Base-by-base conservation (phyloP, 2,113 vertebrate genomes). In the Indicator maculatus region DNA sequence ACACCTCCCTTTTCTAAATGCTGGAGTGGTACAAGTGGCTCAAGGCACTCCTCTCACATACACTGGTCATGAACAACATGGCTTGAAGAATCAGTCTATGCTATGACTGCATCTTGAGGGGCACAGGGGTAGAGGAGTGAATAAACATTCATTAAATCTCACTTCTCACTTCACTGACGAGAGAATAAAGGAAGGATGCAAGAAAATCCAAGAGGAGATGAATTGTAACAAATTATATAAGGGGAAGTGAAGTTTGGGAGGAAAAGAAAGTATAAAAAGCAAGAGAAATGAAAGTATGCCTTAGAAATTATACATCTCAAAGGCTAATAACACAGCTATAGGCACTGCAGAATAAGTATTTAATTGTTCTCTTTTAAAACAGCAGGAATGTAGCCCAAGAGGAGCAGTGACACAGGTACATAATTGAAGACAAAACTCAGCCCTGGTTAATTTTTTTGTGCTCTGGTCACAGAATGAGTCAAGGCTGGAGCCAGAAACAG, bases 401-500 rank as follows among this genome's bases (percentile, higher is more conserved):
- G 47, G 61, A 50, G n/a, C 80, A 77, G 76, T 4, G 75, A 44
- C 77, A 85, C 70, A 85, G 67, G 89, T 76, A 84, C 4, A 69
- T 45, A 86, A 33, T 8, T 31, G 41, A 72, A 61, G 53, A n/a
- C 59, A 55, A 77, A 83, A 74, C 74, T 65, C 60, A 21, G 82
- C 28, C 83, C 80, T 1, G 1, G 75, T 31, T 28, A 58, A 61
- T 69, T 93, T 83, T 79, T 90, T 92, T 31, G 52, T 17, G 81
- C 59, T 87, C 60, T 67, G 73, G 66, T 96, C 93, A 94, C 85
- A 60, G 0, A 33, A n/a, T 88, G 95, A 95, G 67, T 94, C 93
- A 95, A 88, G 64, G 14, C 33, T 2, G 7, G 52, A 91, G 83
- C 77, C 92, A 96, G 86, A 94, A 93, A 94, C 83, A 92, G 73